Evolutionary conservation across 2,888 invertebrate genomes (phyloP), one percentile per base, ranked within the genome.

Genomic region (Drosophila merina): DNA sequence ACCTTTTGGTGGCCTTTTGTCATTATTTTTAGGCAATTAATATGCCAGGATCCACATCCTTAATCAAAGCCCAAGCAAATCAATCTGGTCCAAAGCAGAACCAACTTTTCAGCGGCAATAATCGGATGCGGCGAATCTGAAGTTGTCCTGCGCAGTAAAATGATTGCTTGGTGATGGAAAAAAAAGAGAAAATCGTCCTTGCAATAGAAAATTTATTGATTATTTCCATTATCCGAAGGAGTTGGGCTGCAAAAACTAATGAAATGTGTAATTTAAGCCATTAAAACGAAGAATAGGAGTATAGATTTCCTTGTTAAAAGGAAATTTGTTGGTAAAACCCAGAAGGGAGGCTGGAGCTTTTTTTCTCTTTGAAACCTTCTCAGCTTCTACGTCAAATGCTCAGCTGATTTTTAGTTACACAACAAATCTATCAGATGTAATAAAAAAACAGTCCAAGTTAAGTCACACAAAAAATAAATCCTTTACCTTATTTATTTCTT

Each of bases 341-440:
- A 28, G 5, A n/a, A 5, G n/a, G 36, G 36, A 6, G n/a, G 36
- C 36, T 12, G 12, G n/a, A 36, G 36, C 36, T 36, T 36, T 36
- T 1, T 36, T 36, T 36, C 12, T 36, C 36, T 36, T n/a, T 0
- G 36, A 6, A 36, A 36, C 36, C 2, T 36, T 36, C 4, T 36
- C 36, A n/a, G 36, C 36, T n/a, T 6, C 36, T 36, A n/a, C 36
- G 36, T 5, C 36, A 36, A 36, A 6, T 5, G 6, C 36, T 36
- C 12, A 36, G 36, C 36, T 36, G 36, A 36, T 36, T 36, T 36
- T 36, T 6, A n/a, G 36, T 36, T 36, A 36, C 36, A 36, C 36
- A 36, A 36, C 36, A 36, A 36, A 36, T 36, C n/a, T 36, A n/a
- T n/a, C 36, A 36, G 36, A 36, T 36, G 36, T 36, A 36, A 36